Evolutionary conservation across 2,888 invertebrate species (phyloP).

Genomic region (Acleris literana): DNA sequence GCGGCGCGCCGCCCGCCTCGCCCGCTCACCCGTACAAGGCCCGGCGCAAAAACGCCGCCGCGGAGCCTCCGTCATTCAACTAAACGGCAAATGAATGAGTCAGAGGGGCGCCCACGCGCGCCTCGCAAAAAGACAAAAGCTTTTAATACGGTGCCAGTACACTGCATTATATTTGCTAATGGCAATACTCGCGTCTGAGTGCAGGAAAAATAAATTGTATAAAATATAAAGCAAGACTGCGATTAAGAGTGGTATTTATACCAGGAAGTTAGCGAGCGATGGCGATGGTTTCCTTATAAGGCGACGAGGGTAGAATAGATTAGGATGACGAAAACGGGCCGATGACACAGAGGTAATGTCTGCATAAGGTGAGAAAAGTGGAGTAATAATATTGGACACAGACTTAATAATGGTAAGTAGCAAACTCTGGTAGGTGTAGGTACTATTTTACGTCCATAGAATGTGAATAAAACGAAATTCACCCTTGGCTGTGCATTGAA

Average conservation of each 20-base stretch:
- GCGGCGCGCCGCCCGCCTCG: conserved; percentile 31
- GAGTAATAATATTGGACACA: too few species aligned
- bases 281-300: conserved; percentile 4
- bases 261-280: conserved; percentile 4
- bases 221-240: conserved; percentile 12
- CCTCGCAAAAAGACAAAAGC: conserved; percentile 68
- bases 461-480: too few species aligned
- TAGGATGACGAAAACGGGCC: background rate
- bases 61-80: conserved; percentile 55
- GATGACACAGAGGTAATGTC: too few species aligned
- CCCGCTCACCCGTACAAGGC: conserved; percentile 40
- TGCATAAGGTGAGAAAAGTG: too few species aligned
- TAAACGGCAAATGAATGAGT: conserved; percentile 75
- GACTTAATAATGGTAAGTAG: too few species aligned
- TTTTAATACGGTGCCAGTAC: conserved; percentile 57
- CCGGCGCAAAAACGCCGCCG: conserved; percentile 49
- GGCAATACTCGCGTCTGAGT: conserved; percentile 1
- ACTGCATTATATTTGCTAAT: conserved; percentile 43
- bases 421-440: too few species aligned
- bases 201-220: conserved; percentile 26
- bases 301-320: background rate
- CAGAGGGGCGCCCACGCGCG: conserved; percentile 72
- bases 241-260: conserved; percentile 26
- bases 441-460: too few species aligned
- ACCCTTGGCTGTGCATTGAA: too few species aligned